Evolutionary conservation across 2,888 invertebrate genomes (phyloP), one percentile per base, ranked within the genome.

Genomic region (Eupeodes latifasciatus): DNA sequence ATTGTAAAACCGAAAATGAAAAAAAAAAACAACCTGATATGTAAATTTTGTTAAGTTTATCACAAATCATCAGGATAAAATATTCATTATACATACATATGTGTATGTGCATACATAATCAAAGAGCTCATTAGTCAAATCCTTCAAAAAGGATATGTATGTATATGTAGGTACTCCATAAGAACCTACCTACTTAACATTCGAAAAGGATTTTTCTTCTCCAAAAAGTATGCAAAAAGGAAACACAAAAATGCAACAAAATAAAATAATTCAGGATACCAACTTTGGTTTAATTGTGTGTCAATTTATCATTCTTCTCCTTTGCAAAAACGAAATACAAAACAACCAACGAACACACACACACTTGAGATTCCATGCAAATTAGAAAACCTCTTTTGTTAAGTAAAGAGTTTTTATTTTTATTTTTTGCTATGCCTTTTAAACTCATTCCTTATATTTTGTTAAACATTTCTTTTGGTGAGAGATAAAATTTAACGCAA

Each of bases 281-380:
- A 47, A 19, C 64, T 64, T 66, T 66, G 47, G 66, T 66, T 66
- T 66, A 49, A 66, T 66, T 66, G 66, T 49, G 66, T 66, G 66
- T n/a, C 27, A 66, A 66, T 66, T 66, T 66, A 66, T 49, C 47
- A 66, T 66, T 49, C 40, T n/a, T 27, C 34, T 19, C 19, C 19
- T 55, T 7, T 16, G 53, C n/a, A 51, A 64, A 16, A 64, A 64
- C 40, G 16, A 19, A 62, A 62, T 44, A 34, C 40, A 64, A 44
- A 16, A 64, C 40, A 19, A 49, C 14, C 57, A 59, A 44, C 44
- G 1, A 34, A 27, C 27, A 57, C 57, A 27, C 11, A 44, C 44
- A 10, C 19, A 19, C 19, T 19, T 16, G 16, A 5, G 11, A 57
- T 7, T 12, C 27, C 27, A 57, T 66, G 49, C 27, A 66, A 66